These are phyloP conservation scores for Yponomeuta sedellus DNA, from an alignment of 2,888 invertebrate species.

Conservation along the genomic window DNA sequence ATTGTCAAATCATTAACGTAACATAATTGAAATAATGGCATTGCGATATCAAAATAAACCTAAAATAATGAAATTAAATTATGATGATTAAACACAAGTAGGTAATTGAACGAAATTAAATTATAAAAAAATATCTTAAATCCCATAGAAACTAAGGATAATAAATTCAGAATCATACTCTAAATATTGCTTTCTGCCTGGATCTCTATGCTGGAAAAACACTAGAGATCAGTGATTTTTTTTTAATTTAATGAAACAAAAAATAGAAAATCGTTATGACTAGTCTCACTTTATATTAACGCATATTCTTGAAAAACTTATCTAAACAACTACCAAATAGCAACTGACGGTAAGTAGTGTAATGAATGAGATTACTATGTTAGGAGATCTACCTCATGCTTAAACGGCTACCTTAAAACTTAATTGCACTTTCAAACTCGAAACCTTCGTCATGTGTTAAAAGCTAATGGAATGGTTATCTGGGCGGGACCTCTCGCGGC, in stretches of 20 bases:
- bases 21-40: slow-evolving; percentile 17
- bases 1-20: slow-evolving; percentile 28
- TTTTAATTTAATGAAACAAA: slow-evolving; percentile 27
- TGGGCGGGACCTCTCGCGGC: slow-evolving; percentile 77
- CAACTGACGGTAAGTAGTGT: neutral
- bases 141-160: neutral
- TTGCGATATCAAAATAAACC: slow-evolving; percentile 22
- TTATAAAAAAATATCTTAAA: neutral
- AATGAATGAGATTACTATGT: slow-evolving; percentile 45
- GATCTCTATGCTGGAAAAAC: neutral
- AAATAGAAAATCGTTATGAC: slow-evolving; percentile 40
- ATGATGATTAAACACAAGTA: slow-evolving; percentile 27
- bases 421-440: slow-evolving; percentile 16
- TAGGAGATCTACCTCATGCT: slow-evolving; percentile 57
- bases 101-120: neutral
- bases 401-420: slow-evolving; percentile 24
- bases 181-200: slow-evolving; percentile 2
- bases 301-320: neutral
- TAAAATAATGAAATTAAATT: slow-evolving; percentile 25
- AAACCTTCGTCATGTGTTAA: slow-evolving; percentile 32
- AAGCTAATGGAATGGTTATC: slow-evolving; percentile 66
- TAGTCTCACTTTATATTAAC: slow-evolving; percentile 44
- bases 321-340: neutral
- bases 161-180: neutral
- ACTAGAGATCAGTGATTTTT: too few relatives aligned